A percentile compares a stretch with the other conserved stretches of the same genome.
Evolutionary conservation across 2,888 invertebrate genomes (phyloP).

Genomic region (Eristalinus aeneus): DNA sequence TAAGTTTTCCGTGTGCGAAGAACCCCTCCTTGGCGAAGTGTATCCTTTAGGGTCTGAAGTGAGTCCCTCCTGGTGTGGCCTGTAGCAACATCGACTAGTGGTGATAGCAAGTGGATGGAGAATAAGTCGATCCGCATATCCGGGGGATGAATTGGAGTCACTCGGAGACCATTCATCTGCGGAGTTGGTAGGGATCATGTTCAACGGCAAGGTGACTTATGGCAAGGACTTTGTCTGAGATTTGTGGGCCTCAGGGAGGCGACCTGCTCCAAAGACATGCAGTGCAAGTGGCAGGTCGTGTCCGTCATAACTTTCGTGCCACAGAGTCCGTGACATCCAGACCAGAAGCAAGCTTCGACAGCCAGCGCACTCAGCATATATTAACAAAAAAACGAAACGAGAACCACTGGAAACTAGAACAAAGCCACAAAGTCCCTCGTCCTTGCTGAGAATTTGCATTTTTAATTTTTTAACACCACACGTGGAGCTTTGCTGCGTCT

Average conservation of each 20-base stretch:
- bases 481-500: constrained; percentile 11
- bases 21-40: background rate
- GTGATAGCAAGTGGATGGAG: constrained; percentile 2
- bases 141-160: constrained; percentile 38
- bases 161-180: constrained; percentile 56
- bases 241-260: constrained; percentile 34
- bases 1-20: constrained; percentile 46
- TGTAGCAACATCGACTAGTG: constrained; percentile 38
- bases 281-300: constrained; percentile 55
- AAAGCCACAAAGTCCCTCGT: constrained; percentile 35
- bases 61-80: constrained; percentile 2
- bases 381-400: constrained; percentile 26
- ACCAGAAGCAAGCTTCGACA: constrained; percentile 9
- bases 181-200: constrained; percentile 34
- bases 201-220: constrained; percentile 46
- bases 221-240: constrained; percentile 12
- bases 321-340: constrained; percentile 45
- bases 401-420: constrained; percentile 5
- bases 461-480: constrained; percentile 60
- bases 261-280: constrained; percentile 31
- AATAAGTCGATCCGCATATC: background rate
- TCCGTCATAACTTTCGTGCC: constrained; percentile 43
- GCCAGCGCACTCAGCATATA: constrained; percentile 56
- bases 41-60: background rate
- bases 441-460: constrained; percentile 52